These are phyloP conservation scores for Sinocyclocheilus anshuiensis DNA, from an alignment of 2,113 vertebrate species.

Conservation along the genomic window DNA sequence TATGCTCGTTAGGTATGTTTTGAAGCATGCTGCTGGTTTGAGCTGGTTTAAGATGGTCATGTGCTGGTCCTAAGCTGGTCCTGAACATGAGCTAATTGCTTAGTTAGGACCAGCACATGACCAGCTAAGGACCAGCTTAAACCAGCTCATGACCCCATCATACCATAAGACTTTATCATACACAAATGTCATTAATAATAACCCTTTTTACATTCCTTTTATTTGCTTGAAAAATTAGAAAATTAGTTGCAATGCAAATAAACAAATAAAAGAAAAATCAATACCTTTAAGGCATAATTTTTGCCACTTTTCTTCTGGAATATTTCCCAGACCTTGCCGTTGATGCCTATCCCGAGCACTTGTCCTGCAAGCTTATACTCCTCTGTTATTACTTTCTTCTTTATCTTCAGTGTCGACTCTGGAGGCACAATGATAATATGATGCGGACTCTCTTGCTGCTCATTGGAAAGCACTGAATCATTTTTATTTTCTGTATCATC, in stretches of 20 bases:
- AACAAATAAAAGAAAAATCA: background rate
- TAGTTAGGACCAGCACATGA: no score
- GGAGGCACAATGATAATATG: constrained; percentile 54
- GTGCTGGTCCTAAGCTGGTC: no score
- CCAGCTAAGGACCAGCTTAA: no score
- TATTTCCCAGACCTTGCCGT: constrained; percentile 87
- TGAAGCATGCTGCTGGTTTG: no score
- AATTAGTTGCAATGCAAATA: background rate
- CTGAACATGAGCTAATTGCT: no score
- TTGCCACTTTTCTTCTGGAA: constrained; percentile 81
- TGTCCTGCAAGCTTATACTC: constrained; percentile 86
- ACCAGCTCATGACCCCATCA: background rate
- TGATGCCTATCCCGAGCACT: constrained; percentile 86
- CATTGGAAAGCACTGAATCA: constrained; percentile 57
- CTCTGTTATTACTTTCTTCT: constrained; percentile 85
- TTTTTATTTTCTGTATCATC: constrained; percentile 65
- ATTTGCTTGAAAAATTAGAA: background rate
- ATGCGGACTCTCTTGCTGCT: constrained; percentile 55
- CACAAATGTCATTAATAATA: background rate
- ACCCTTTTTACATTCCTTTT: background rate
- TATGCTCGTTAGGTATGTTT: no score
- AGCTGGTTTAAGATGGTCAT: no score
- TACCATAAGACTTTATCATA: background rate
- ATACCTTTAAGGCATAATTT: constrained; percentile 85
- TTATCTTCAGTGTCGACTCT: constrained; percentile 75